Conservation (phyloP, 2,888 invertebrate genomes). For the Luffia ferchaultella region DNA sequence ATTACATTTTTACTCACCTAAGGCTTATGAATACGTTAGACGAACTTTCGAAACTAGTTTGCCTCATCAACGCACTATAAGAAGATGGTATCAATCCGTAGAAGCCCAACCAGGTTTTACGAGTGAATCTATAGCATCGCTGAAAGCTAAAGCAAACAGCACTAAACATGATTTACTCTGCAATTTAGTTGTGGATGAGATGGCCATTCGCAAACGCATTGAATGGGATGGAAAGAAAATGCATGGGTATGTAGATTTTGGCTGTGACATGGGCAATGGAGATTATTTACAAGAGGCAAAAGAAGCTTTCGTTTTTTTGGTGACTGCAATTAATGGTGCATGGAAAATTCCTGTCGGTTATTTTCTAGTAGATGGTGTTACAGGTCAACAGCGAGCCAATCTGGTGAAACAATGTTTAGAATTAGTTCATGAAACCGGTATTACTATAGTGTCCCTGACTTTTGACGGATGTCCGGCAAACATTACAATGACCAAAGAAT, state of each 20-base stretch:
- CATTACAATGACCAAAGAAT: slow-evolving; percentile 13
- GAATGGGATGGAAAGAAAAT: background rate
- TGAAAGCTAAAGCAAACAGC: background rate
- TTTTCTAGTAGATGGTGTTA: slow-evolving; percentile 12
- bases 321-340: background rate
- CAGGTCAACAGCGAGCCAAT: slow-evolving; percentile 11
- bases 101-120: background rate
- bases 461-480: slow-evolving; percentile 18
- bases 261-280: background rate
- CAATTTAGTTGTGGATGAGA: background rate
- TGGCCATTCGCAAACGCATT: no score
- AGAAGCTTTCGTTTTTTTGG: background rate
- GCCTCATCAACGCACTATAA: background rate
- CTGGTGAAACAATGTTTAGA: slow-evolving; percentile 13
- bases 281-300: background rate
- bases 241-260: background rate
- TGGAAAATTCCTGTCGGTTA: background rate
- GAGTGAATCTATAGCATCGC: background rate
- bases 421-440: slow-evolving; percentile 10
- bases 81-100: background rate
- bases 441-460: slow-evolving; percentile 15
- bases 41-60: background rate
- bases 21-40: background rate
- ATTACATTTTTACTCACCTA: background rate
- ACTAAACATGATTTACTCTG: background rate